A percentile compares a stretch with the other conserved stretches of the same genome.
phyloP scores from a whole-genome alignment of 2,888 invertebrate genomes.

The Papilio gigon region DNA sequence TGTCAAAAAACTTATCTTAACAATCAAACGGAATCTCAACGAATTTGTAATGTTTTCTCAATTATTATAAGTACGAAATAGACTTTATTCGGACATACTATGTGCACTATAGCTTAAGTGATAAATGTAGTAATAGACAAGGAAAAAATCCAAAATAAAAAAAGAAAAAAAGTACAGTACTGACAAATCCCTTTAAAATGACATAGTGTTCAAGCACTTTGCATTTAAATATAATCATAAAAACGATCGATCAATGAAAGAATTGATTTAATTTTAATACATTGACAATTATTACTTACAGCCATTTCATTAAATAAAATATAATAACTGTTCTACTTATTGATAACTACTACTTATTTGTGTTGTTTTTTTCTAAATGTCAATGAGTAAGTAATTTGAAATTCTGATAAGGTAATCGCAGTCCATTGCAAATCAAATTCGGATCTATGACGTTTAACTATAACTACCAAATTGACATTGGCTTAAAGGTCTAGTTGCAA shows the following conservation, averaged over 20 bases:
- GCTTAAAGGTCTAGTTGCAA: background rate
- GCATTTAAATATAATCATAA: background rate
- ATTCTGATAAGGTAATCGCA: background rate
- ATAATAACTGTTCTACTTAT: background rate
- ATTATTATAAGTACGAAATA: conserved; percentile 19
- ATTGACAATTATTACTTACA: background rate
- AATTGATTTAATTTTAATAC: background rate
- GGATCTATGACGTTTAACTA: background rate
- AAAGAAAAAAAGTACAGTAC: no score
- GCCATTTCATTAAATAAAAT: background rate
- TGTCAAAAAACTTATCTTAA: background rate
- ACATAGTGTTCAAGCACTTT: background rate
- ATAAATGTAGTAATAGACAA: conserved; percentile 5
- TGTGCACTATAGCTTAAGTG: conserved; percentile 9
- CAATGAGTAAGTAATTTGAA: background rate
- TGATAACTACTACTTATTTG: no score
- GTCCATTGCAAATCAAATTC: background rate
- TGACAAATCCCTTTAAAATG: no score
- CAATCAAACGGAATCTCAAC: conserved; percentile 31
- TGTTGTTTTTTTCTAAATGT: background rate
- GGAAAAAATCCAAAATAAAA: background rate
- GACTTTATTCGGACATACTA: conserved; percentile 1
- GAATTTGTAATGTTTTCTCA: conserved; percentile 19
- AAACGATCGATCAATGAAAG: background rate
- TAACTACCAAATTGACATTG: background rate